Evolutionary conservation across 2,113 vertebrate genomes (phyloP).

Genomic region (Silurus meridionalis): DNA sequence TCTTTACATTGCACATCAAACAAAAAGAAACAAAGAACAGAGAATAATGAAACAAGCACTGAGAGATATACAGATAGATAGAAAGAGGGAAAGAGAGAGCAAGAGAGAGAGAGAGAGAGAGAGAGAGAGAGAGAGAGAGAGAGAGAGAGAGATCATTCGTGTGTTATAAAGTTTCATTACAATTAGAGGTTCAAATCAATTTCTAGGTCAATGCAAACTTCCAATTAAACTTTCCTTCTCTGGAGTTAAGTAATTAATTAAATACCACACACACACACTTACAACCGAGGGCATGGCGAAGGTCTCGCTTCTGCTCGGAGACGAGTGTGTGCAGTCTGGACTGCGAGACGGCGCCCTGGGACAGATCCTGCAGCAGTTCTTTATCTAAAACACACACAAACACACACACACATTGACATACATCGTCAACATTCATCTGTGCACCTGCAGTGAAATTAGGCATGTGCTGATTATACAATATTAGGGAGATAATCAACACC

Average conservation of each 20-base stretch:
- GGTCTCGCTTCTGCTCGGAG: constrained; percentile 76
- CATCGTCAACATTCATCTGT: background rate
- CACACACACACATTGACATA: background rate
- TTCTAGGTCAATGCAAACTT: constrained; percentile 28
- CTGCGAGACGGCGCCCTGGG: constrained; percentile 75
- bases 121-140: background rate
- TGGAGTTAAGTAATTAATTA: constrained; percentile 2
- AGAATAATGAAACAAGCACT: background rate
- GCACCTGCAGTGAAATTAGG: background rate
- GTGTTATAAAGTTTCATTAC: background rate
- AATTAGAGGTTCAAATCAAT: constrained; percentile 8
- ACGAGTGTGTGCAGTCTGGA: constrained; percentile 78
- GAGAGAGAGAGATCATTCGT: background rate
- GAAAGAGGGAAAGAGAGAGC: background rate
- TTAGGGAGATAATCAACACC: background rate
- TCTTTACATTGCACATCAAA: background rate
- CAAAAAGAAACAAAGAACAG: too few species aligned
- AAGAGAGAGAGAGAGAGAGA: background rate
- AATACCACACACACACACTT: constrained; percentile 62
- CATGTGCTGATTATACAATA: constrained; percentile 15
- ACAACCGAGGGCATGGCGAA: constrained; percentile 84
- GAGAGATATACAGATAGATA: background rate
- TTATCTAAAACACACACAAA: constrained; percentile 71
- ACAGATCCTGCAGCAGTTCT: constrained; percentile 81
- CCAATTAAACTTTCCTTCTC: background rate